Evolutionary conservation across 1,140 invertebrate genomes (phyloP), one percentile per base, ranked within the genome.

Genomic region (Lerema accius): DNA sequence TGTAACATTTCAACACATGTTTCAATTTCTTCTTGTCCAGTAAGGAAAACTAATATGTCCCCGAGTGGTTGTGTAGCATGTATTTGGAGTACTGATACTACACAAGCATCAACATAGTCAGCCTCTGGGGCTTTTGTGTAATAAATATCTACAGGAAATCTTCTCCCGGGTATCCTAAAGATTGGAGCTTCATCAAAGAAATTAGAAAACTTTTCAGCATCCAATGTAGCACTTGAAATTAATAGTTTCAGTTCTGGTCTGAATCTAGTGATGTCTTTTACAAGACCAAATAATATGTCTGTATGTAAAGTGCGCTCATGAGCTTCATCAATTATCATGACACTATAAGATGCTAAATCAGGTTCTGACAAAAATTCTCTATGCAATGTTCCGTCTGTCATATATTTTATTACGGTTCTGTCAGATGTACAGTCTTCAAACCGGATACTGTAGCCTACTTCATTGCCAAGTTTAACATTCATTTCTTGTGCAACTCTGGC

Each of bases 321-420:
- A 73, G 99, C 99, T 93, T 99, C 99, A 86, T 99, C 99, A 83
- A 99, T 99, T 63, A 99, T 99, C 95, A 99, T 97, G 0, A 99
- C 98, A 92, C 96, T 98, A 86, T 99, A 99, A 0, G 95, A 95
- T 37, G 94, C 95, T 16, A 99, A 91, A 92, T 99, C 98, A 0
- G 98, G 98, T 90, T 99, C 99, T 59, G 97, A 96, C 1, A 99
- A 92, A 90, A 99, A 99, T 92, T 99, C 99, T 80, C 99, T 92
- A 46, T 99, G 95, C 42, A 99, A 86, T 78, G 99, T 99, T 82
- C 99, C 99, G 92, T 99, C 99, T 39, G 99, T 99, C 98, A 99
- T 99, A 77, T 99, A 99, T 91, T 99, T 99, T n/a, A 99, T 94
- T 43, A 99, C 92, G 6, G 99, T 99, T 84, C 97, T 95, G 60